phyloP scores from a whole-genome alignment of 1,140 invertebrate species.

The Bilobella aurantiaca region DNA sequence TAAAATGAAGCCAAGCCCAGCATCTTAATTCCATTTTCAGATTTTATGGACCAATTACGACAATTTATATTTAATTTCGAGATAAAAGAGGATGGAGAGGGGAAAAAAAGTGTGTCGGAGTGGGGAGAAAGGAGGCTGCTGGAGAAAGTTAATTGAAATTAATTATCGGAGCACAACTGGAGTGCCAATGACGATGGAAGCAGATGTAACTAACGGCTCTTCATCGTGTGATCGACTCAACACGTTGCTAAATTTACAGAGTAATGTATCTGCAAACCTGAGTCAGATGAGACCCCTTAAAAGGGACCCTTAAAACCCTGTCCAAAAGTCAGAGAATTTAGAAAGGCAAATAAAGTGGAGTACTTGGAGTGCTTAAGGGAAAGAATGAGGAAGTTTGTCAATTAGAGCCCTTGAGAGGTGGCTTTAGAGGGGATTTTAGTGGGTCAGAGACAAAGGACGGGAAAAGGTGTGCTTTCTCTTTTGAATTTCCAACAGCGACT shows the following conservation, averaged over 20 bases:
- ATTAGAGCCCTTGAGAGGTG: no score
- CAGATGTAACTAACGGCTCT: neutral
- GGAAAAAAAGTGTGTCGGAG: neutral
- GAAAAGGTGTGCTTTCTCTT: no score
- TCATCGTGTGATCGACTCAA: no score
- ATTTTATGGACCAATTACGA: neutral
- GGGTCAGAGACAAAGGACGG: neutral
- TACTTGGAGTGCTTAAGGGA: no score
- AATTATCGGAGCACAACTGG: neutral
- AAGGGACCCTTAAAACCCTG: no score
- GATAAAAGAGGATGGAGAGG: neutral
- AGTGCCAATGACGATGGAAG: neutral
- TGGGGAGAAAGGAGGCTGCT: neutral
- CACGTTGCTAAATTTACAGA: no score
- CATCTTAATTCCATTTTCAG: neutral
- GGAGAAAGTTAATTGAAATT: neutral
- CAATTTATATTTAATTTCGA: neutral
- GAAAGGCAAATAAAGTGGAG: no score
- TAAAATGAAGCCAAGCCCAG: neutral
- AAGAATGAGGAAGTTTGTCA: neutral
- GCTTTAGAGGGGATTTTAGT: neutral
- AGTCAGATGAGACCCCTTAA: no score
- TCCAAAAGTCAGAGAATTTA: no score
- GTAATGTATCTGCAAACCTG: no score
- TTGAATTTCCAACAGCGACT: no score